Base-by-base conservation (phyloP, 2,797 vertebrate genomes). In the Holocentrus rufus region DNA sequence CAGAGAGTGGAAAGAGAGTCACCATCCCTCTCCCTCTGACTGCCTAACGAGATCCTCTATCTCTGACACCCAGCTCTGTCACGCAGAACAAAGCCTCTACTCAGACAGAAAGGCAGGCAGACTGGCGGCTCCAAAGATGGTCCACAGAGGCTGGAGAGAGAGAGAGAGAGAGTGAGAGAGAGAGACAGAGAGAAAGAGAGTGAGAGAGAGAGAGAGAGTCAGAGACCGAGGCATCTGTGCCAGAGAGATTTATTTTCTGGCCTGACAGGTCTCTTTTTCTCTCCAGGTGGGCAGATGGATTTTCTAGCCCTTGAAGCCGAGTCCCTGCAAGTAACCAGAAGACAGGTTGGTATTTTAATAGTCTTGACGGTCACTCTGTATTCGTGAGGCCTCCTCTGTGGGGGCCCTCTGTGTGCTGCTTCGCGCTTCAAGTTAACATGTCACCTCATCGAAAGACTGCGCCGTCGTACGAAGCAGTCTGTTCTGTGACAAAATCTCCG, bases 1-100 rank as follows among this genome's bases (percentile, higher is more conserved):
- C 62, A 46, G 76, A 74, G 65, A 79, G 80, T 72, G 77, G 70
- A 86, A 77, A 86, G 84, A 82, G 63, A 82, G 78, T 57, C 67
- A 69, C 81, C 85, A 81, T 87, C 58, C 68, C 67, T 87, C 79
- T 85, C 77, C 49, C 81, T 74, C 68, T 71, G 79, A 83, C 82
- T 84, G 79, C 81, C 82, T 92, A 90, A 91, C 72, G 61, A 89
- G 86, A 87, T 91, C 59, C 83, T 85, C 83, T 83, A 89, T 89
- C 87, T 88, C 85, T 87, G 87, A 90, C 88, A 90, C 74, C 69
- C 73, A 77, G 88, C 88, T 88, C 87, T 89, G 88, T 90, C 90
- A 88, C 72, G 85, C 87, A 86, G 87, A 90, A 91, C 88, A 91
- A 92, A 93, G 87, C 84, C 81, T 85, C 58, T 56, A 65, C 83